Percentiles rank a stretch among this genome's conserved stretches.
Conservation (phyloP, 2,888 invertebrate species). For the Parnassius apollo region DNA sequence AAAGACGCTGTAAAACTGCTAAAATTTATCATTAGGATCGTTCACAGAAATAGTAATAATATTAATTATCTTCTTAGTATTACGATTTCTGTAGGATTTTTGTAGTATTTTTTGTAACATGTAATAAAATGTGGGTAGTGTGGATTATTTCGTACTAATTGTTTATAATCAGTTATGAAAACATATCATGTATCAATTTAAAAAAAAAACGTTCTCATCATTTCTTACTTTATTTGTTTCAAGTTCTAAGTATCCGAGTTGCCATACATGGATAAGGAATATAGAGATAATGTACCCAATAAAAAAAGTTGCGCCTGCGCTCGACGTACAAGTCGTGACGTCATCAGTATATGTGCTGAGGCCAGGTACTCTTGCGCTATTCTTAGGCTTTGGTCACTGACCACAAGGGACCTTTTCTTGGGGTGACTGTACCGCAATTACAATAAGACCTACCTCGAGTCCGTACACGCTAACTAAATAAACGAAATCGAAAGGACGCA, state of each 20-base stretch:
- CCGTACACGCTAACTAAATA: slow-evolving; percentile 28
- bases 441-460: slow-evolving; percentile 40
- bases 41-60: too few relatives aligned
- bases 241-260: slow-evolving; percentile 13
- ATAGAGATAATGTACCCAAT: slow-evolving; percentile 23
- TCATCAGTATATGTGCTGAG: slow-evolving; percentile 54
- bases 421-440: slow-evolving; percentile 73
- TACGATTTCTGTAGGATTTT: too few relatives aligned
- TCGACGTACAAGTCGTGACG: slow-evolving; percentile 55
- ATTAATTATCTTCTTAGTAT: too few relatives aligned
- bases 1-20: too few relatives aligned
- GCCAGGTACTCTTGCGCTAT: slow-evolving; percentile 68
- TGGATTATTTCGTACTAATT: background rate
- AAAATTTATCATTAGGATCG: too few relatives aligned
- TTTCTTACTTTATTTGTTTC: slow-evolving; percentile 9
- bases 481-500: slow-evolving; percentile 37
- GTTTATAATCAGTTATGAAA: slow-evolving; percentile 11
- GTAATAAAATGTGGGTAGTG: too few relatives aligned
- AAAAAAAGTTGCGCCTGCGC: slow-evolving; percentile 38
- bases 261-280: slow-evolving; percentile 17
- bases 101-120: too few relatives aligned
- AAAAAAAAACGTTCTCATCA: slow-evolving; percentile 6
- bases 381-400: slow-evolving; percentile 76
- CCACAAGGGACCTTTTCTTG: slow-evolving; percentile 73
- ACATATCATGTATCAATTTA: background rate